Percentiles rank a stretch among this genome's conserved stretches.
Evolutionary conservation across 2,888 invertebrate species (phyloP).

Genomic region (Dorcus hopei): DNA sequence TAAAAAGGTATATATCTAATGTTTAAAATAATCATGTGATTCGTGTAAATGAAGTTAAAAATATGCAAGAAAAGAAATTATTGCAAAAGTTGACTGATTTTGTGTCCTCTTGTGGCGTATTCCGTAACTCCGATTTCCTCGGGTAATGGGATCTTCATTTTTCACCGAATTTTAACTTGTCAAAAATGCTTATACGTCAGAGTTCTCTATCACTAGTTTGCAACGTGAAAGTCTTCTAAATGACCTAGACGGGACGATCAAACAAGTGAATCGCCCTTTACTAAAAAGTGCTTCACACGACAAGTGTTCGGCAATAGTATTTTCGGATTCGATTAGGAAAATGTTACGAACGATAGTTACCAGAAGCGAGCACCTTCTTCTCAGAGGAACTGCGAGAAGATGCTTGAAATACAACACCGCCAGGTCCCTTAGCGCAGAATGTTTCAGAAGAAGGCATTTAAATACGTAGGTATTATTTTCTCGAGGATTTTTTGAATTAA

Average conservation of each 20-base stretch:
- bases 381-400: constrained; percentile 12
- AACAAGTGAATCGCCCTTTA: constrained; percentile 38
- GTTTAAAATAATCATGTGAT: too few relatives aligned
- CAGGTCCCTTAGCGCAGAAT: constrained; percentile 54
- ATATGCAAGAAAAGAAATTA: too few relatives aligned
- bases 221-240: constrained; percentile 44
- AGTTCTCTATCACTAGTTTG: constrained; percentile 10
- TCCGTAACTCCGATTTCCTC: too few relatives aligned
- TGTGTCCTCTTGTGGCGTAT: background rate
- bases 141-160: too few relatives aligned
- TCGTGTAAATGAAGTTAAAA: too few relatives aligned
- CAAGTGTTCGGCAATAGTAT: constrained; percentile 13
- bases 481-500: constrained; percentile 5
- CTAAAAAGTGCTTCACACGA: constrained; percentile 17
- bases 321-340: constrained; percentile 35
- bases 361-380: constrained; percentile 57
- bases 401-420: constrained; percentile 5
- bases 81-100: too few relatives aligned
- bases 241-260: constrained; percentile 43
- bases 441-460: constrained; percentile 59
- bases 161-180: background rate
- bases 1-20: too few relatives aligned
- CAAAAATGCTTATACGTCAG: background rate
- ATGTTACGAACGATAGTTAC: constrained; percentile 74
- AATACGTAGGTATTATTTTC: constrained; percentile 51